phyloP scores from a whole-genome alignment of 2,888 invertebrate species.

The Lasius platythorax region DNA sequence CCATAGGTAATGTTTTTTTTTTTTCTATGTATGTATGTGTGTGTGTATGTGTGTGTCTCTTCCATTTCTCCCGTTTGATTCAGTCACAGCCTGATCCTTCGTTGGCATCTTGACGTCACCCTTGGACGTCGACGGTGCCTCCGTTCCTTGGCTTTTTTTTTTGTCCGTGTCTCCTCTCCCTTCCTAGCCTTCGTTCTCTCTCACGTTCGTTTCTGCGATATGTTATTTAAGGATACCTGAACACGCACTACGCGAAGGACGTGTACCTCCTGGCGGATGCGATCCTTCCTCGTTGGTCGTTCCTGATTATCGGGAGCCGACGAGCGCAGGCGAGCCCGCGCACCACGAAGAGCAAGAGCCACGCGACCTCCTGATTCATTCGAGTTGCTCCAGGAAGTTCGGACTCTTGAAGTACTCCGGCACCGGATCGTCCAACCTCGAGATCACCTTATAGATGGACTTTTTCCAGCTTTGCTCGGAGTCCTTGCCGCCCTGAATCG shows the following conservation, averaged over 20 bases:
- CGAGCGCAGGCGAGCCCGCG: slow-evolving; percentile 71
- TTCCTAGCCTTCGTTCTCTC: slow-evolving; percentile 56
- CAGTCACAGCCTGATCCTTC: slow-evolving; percentile 76
- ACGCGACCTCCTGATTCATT: slow-evolving; percentile 88
- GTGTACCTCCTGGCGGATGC: slow-evolving; percentile 77
- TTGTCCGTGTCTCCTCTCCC: slow-evolving; percentile 49
- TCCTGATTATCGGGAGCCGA: slow-evolving; percentile 71
- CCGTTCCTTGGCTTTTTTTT: slow-evolving; percentile 53
- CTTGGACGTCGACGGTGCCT: slow-evolving; percentile 35
- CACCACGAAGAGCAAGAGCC: slow-evolving; percentile 78
- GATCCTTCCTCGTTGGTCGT: slow-evolving; percentile 80
- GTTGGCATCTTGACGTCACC: slow-evolving; percentile 59
- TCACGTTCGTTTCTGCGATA: slow-evolving; percentile 81
- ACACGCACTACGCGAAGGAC: slow-evolving; percentile 80
- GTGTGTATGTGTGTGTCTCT: slow-evolving; percentile 32
- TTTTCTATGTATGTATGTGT: slow-evolving; percentile 10
- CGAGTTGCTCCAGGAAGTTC: slow-evolving; percentile 99
- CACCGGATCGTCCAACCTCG: slow-evolving; percentile 98
- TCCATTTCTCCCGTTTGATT: slow-evolving; percentile 58
- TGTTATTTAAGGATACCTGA: slow-evolving; percentile 85
- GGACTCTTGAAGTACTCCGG: slow-evolving; percentile 99
- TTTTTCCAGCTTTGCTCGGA: slow-evolving; percentile 99
- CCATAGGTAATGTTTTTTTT: slow-evolving; percentile 21
- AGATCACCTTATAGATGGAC: slow-evolving; percentile 99
- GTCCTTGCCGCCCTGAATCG: slow-evolving; percentile 98